Percentiles rank a stretch among this genome's conserved stretches.
phyloP scores from a whole-genome alignment of 2,797 vertebrate species.

The Syngnathus rostellatus region DNA sequence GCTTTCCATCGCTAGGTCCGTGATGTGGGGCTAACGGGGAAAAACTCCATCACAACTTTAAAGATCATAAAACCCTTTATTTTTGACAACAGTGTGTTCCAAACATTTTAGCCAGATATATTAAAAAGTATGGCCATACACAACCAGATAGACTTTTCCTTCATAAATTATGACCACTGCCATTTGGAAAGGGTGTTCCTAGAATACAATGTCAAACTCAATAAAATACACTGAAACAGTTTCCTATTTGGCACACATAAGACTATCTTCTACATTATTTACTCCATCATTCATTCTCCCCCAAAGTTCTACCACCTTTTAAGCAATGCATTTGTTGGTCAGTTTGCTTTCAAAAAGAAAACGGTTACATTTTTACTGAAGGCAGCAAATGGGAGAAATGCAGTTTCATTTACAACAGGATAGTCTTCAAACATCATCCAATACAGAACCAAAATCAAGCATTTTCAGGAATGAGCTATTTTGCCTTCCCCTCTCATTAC shows the following conservation, averaged over 20 bases:
- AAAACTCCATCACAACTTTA: background rate
- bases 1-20: background rate
- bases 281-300: slow-evolving; percentile 7
- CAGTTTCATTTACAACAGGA: background rate
- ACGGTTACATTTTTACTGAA: slow-evolving; percentile 5
- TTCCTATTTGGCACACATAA: slow-evolving; percentile 31
- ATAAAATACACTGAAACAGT: slow-evolving; percentile 28
- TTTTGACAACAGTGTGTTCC: slow-evolving; percentile 11
- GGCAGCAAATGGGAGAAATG: slow-evolving; percentile 8
- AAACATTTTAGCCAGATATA: background rate
- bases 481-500: background rate
- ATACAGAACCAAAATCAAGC: background rate
- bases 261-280: slow-evolving; percentile 12
- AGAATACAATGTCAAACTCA: background rate
- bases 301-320: slow-evolving; percentile 11
- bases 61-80: slow-evolving; percentile 40
- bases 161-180: slow-evolving; percentile 6
- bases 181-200: background rate
- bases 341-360: background rate
- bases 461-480: background rate
- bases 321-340: slow-evolving; percentile 3
- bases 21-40: background rate
- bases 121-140: background rate
- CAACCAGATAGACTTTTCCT: background rate
- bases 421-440: background rate